These are phyloP conservation scores for Drosophila koepferae DNA, from an alignment of 2,888 invertebrate genomes.

Conservation along the genomic window DNA sequence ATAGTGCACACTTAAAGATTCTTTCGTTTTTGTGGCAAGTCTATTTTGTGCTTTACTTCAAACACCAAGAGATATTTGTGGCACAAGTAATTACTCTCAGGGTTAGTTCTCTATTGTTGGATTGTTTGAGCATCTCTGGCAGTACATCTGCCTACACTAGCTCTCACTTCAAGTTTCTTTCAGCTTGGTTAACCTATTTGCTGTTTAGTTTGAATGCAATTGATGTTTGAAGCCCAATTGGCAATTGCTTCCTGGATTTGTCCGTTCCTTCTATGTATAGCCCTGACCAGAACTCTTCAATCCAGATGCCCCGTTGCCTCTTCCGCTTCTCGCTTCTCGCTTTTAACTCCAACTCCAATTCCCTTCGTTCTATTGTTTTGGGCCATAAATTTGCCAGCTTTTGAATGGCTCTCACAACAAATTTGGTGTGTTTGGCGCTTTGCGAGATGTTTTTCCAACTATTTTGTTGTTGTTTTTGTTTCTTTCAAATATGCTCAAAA, in stretches of 20 bases:
- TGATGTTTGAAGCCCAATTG: conserved; percentile 12
- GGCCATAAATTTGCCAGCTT: conserved; percentile 42
- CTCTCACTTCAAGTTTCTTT: conserved; percentile 5
- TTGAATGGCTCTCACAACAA: conserved; percentile 1
- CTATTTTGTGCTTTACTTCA: no score
- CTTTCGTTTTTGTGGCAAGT: background rate
- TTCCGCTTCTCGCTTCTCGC: background rate
- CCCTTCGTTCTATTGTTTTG: conserved; percentile 15
- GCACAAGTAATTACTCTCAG: background rate
- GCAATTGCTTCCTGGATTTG: conserved; percentile 16
- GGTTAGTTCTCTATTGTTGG: background rate
- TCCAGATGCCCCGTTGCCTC: background rate
- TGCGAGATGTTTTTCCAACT: conserved; percentile 31
- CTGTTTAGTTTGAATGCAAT: conserved; percentile 6
- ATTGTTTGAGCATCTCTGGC: background rate
- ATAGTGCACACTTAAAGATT: background rate
- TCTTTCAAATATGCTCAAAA: conserved; percentile 43
- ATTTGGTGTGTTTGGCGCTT: conserved; percentile 25
- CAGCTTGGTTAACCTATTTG: conserved; percentile 8
- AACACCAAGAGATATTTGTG: no score
- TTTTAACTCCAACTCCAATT: background rate
- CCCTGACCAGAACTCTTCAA: background rate
- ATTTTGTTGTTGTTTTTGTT: conserved; percentile 3
- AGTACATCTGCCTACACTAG: background rate
- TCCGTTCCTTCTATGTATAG: background rate